Conservation (phyloP, 2,797 vertebrate genomes). For the Cynodonichthys magdalenae region DNA sequence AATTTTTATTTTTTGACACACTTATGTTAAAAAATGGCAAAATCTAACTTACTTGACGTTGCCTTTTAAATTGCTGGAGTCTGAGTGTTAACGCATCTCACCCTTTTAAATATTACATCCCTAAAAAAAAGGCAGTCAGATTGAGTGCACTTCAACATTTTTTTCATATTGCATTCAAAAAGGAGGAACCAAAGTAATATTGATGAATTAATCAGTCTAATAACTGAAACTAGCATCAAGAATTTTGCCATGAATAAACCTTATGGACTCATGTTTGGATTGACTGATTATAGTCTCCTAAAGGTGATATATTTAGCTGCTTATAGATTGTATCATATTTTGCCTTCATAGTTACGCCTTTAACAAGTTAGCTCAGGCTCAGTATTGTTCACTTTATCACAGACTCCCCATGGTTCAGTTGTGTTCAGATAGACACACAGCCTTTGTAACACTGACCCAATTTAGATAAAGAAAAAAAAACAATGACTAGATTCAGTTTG, state of each 20-base stretch:
- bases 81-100: neutral
- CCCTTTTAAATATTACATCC: neutral
- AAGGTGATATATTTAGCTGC: neutral
- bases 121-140: slow-evolving; percentile 13
- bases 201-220: neutral
- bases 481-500: slow-evolving; percentile 57
- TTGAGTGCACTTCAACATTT: neutral
- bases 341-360: slow-evolving; percentile 16
- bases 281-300: neutral
- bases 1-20: slow-evolving; percentile 13
- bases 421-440: slow-evolving; percentile 37
- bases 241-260: neutral
- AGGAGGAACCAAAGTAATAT: neutral
- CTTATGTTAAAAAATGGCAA: neutral
- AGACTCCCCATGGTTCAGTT: slow-evolving; percentile 23
- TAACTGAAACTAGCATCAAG: neutral
- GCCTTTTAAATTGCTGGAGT: slow-evolving; percentile 6
- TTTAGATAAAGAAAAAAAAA: slow-evolving; percentile 35
- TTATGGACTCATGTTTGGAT: neutral
- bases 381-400: slow-evolving; percentile 21
- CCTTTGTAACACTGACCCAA: slow-evolving; percentile 72
- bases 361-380: slow-evolving; percentile 39
- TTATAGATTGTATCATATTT: slow-evolving; percentile 11
- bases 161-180: slow-evolving; percentile 18
- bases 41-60: neutral